phyloP scores from a whole-genome alignment of 23 tunicate species.

The Corella eumyota region DNA sequence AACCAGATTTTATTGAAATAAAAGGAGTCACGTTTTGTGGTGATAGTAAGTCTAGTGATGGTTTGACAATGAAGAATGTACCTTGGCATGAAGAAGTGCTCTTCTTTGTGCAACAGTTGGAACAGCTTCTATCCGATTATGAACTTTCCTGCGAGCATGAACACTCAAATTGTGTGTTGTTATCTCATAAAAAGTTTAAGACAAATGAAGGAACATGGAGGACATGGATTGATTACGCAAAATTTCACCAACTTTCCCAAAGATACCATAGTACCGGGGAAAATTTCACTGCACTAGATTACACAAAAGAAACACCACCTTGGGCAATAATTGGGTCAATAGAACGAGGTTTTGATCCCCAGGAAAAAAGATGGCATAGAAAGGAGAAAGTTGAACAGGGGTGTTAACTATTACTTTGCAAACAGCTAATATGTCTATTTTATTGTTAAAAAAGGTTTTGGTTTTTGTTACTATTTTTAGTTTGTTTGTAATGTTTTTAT shows the following conservation, averaged over 20 bases:
- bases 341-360: constrained; percentile 78
- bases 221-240: constrained; percentile 63
- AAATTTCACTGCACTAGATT: constrained; percentile 39
- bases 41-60: constrained; percentile 74
- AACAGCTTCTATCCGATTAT: constrained; percentile 39
- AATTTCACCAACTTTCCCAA: constrained; percentile 60
- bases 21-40: constrained; percentile 98
- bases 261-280: constrained; percentile 32
- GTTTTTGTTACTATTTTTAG: too few species aligned
- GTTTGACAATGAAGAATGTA: constrained; percentile 84
- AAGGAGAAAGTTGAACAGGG: constrained; percentile 40
- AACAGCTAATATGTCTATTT: too few species aligned
- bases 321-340: constrained; percentile 69
- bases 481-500: too few species aligned
- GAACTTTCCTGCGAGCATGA: constrained; percentile 95
- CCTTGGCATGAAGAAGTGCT: constrained; percentile 99
- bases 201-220: constrained; percentile 30
- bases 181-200: constrained; percentile 59
- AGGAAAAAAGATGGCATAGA: constrained; percentile 61
- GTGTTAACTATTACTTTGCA: too few species aligned
- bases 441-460: too few species aligned
- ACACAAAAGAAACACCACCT: constrained; percentile 40
- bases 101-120: constrained; percentile 51
- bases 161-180: constrained; percentile 96
- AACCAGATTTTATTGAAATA: constrained; percentile 95